phyloP scores from a whole-genome alignment of 2,888 invertebrate genomes.

The Conomelus anceps region DNA sequence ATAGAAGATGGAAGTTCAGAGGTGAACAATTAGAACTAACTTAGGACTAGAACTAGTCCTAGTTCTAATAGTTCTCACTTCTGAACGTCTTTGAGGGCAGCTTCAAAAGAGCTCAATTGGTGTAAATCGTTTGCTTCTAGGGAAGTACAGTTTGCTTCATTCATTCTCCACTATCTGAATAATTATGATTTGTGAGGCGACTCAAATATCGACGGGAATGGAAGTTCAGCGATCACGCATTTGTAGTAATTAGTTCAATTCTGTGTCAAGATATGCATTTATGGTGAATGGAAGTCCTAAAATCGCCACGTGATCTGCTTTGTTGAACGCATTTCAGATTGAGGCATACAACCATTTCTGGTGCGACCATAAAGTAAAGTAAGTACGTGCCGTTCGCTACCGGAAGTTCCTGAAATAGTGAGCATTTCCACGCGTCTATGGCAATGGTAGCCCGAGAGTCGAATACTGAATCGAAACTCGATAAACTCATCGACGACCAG shows the following conservation, averaged over 20 bases:
- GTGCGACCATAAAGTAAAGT: neutral
- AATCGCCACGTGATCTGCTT: neutral
- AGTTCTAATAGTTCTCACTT: no score
- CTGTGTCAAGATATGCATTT: neutral
- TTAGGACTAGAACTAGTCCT: no score
- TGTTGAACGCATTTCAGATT: no score
- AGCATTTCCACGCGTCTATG: neutral
- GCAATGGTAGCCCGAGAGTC: neutral
- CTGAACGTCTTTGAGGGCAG: no score
- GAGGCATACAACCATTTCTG: neutral
- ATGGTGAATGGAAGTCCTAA: neutral
- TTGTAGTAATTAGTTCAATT: neutral
- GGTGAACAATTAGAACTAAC: no score
- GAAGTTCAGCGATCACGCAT: neutral
- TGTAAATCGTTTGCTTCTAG: no score
- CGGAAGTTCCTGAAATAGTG: constrained; percentile 8
- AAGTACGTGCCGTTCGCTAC: neutral
- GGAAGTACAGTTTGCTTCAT: neutral
- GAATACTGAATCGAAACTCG: constrained; percentile 6
- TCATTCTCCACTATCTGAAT: neutral
- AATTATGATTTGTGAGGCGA: neutral
- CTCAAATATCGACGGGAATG: neutral
- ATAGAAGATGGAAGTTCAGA: no score
- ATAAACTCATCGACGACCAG: neutral
- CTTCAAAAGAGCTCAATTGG: no score